Conservation (phyloP, 2,888 invertebrate species). For the Omphaloscelis lunosa region DNA sequence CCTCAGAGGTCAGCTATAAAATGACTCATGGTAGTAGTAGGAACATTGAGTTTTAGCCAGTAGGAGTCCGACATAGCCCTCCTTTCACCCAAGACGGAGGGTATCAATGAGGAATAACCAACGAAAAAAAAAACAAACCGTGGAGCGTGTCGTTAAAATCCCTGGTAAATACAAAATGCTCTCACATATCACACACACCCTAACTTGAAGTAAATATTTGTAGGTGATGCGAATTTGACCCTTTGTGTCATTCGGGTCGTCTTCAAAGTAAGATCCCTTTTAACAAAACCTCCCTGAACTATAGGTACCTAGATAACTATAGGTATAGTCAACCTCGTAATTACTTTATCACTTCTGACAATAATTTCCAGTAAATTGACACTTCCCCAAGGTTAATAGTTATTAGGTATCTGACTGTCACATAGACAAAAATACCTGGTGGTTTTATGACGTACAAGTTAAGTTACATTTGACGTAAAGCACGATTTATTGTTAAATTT, state of each 20-base stretch:
- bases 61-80: no score
- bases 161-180: conserved; percentile 1
- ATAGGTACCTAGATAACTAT: neutral
- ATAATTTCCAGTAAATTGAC: neutral
- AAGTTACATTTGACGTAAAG: neutral
- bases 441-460: neutral
- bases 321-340: neutral
- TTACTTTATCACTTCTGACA: neutral
- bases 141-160: neutral
- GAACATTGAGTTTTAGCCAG: no score
- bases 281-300: conserved; percentile 16
- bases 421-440: neutral
- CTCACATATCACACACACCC: neutral
- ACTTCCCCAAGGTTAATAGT: neutral
- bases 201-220: conserved; percentile 41
- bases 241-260: conserved; percentile 31
- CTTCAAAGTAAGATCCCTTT: conserved; percentile 43
- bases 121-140: neutral
- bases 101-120: no score
- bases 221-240: conserved; percentile 30
- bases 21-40: no score
- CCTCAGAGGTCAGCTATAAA: no score
- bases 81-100: no score
- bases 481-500: neutral
- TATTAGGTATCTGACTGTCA: neutral